These are phyloP conservation scores for Papilio helenus DNA, from an alignment of 1,140 invertebrate genomes.

Conservation along the genomic window DNA sequence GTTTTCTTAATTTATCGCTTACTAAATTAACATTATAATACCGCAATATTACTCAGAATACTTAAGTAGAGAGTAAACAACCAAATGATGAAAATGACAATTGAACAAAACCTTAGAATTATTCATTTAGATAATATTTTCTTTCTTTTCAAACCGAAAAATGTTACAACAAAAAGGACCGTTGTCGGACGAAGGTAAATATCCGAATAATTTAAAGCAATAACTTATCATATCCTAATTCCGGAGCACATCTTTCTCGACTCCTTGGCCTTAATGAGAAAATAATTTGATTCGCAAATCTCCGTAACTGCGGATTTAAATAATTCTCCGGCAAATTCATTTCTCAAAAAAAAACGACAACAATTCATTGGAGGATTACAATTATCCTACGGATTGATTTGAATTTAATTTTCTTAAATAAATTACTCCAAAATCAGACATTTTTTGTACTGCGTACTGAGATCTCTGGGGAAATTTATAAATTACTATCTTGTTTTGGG, in stretches of 20 bases:
- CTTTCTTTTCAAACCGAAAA: background rate
- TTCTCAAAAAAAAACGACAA: background rate
- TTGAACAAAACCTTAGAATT: too few species aligned
- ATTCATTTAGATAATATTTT: too few species aligned
- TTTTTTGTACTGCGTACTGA: background rate
- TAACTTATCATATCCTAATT: conserved; percentile 4
- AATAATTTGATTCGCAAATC: conserved; percentile 28
- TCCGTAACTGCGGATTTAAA: background rate
- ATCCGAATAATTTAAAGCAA: conserved; percentile 3
- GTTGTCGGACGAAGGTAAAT: background rate
- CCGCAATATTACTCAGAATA: background rate
- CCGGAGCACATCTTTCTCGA: conserved; percentile 11
- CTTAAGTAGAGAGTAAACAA: too few species aligned
- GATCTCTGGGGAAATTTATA: background rate
- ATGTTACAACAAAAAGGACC: background rate
- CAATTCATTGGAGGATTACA: conserved; percentile 27
- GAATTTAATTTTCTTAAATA: conserved; percentile 26
- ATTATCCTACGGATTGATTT: conserved; percentile 10
- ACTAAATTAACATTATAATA: background rate
- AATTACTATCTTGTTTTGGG: background rate
- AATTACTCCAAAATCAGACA: background rate
- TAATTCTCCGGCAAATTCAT: conserved; percentile 10
- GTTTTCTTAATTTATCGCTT: background rate
- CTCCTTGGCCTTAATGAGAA: conserved; percentile 21
- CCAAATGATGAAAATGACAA: too few species aligned